Percentiles rank a stretch among this genome's conserved stretches.
phyloP scores from a whole-genome alignment of 1,140 invertebrate species.

The Catajapyx aquilonaris region DNA sequence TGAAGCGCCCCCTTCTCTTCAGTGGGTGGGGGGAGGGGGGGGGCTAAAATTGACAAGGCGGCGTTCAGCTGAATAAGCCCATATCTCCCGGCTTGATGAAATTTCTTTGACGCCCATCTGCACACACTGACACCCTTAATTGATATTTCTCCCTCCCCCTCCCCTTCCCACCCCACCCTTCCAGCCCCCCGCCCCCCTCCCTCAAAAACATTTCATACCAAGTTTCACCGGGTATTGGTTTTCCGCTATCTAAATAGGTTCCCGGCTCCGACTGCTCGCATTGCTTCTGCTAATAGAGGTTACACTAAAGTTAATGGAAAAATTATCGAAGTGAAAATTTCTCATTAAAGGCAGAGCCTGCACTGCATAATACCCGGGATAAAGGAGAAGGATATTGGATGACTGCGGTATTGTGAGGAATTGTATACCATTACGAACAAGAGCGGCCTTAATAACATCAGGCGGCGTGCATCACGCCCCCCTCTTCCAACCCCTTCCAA shows the following conservation, averaged over 20 bases:
- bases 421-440: constrained; percentile 2
- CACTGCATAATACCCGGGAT: constrained; percentile 2
- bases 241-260: constrained; percentile 3
- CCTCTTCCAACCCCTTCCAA: too few species aligned
- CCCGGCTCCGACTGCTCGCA: constrained; percentile 8
- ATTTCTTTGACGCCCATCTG: too few species aligned
- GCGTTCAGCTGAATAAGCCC: too few species aligned
- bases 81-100: too few species aligned
- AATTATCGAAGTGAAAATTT: constrained; percentile 15
- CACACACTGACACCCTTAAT: constrained; percentile 6
- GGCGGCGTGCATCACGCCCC: too few species aligned
- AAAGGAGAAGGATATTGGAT: constrained; percentile 1
- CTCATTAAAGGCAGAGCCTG: constrained; percentile 10
- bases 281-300: constrained; percentile 11
- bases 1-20: too few species aligned
- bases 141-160: constrained; percentile 9
- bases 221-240: not conserved
- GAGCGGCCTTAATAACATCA: not conserved
- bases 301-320: constrained; percentile 14
- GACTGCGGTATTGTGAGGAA: constrained; percentile 1
- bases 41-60: too few species aligned
- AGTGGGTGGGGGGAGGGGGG: too few species aligned
- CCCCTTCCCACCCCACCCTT: too few species aligned
- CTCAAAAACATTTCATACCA: constrained; percentile 10
- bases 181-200: too few species aligned